Conservation (phyloP, 2,888 invertebrate species). For the Amorpha juglandis region DNA sequence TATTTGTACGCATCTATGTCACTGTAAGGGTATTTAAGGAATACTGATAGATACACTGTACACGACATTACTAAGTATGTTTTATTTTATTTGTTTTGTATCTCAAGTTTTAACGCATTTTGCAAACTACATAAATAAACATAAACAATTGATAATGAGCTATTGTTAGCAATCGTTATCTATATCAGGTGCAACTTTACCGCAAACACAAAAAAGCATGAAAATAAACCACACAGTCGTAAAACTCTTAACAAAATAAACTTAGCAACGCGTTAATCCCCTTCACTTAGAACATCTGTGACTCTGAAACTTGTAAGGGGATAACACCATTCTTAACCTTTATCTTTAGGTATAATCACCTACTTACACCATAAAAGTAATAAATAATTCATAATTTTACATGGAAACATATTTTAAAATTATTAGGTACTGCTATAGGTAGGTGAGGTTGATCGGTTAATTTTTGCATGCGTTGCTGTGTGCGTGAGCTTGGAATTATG, state of each 20-base stretch:
- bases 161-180: conserved; percentile 52
- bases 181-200: conserved; percentile 75
- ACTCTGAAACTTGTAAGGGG: conserved; percentile 3
- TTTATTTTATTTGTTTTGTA: background rate
- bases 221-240: conserved; percentile 72
- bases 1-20: too few species aligned
- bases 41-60: too few species aligned
- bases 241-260: conserved; percentile 81
- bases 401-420: too few species aligned
- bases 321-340: conserved; percentile 8
- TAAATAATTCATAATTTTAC: background rate
- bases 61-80: too few species aligned
- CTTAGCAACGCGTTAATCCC: conserved; percentile 69
- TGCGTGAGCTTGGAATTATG: too few species aligned
- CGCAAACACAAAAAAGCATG: conserved; percentile 55
- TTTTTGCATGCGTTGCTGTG: too few species aligned
- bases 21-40: too few species aligned
- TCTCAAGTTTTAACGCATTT: background rate
- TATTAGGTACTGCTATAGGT: too few species aligned
- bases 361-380: background rate
- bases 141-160: conserved; percentile 11
- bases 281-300: conserved; percentile 66
- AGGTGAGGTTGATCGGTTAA: too few species aligned
- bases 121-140: background rate
- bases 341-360: background rate